These are phyloP conservation scores for Haemorhous mexicanus DNA, from an alignment of 2,113 vertebrate species.

Conservation along the genomic window DNA sequence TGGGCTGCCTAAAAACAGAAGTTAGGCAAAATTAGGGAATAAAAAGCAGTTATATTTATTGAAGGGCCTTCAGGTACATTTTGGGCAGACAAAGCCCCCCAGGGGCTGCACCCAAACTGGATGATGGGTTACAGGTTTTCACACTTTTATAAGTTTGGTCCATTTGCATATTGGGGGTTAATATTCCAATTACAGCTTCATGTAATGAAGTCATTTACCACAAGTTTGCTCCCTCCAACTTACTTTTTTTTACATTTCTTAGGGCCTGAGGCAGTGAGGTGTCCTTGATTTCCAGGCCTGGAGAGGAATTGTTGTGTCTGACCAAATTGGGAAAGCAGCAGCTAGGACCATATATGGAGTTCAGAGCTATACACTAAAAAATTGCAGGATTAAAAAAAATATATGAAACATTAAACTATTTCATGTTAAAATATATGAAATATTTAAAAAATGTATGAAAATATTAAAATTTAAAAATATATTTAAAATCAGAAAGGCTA, in stretches of 20 bases:
- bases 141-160: background rate
- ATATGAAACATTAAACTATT: no score
- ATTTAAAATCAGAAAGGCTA: no score
- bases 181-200: background rate
- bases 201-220: background rate
- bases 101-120: background rate
- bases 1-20: background rate
- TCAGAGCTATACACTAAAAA: background rate
- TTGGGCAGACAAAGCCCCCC: background rate
- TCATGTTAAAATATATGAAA: no score
- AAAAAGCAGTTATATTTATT: background rate
- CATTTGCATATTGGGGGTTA: background rate
- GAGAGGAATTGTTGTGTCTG: background rate
- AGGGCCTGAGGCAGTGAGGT: background rate
- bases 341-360: fast-evolving
- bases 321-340: background rate
- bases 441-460: no score
- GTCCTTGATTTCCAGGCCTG: background rate
- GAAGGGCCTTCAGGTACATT: background rate
- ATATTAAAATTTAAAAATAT: no score
- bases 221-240: background rate
- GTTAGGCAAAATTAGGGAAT: background rate
- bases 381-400: background rate
- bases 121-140: fast-evolving
- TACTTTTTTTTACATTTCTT: background rate